Percentiles rank a stretch among this genome's conserved stretches.
Evolutionary conservation across 92 coral and sea anemone genomes (phyloP).

Genomic region (Diadumene lineata): DNA sequence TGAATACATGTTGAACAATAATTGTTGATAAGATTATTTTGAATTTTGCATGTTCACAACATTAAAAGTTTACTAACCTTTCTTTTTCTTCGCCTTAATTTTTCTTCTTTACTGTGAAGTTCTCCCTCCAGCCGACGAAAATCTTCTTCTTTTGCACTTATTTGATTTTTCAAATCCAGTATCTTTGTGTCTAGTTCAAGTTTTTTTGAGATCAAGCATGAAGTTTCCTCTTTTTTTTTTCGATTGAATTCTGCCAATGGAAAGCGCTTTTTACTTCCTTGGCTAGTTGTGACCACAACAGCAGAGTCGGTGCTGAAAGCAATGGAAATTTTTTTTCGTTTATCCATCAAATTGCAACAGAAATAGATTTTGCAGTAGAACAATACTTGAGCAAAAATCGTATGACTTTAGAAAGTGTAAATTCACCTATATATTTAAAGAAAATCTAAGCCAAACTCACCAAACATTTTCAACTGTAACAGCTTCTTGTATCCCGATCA

Average conservation of each 20-base stretch:
- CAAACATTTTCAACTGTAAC: slow-evolving; percentile 1
- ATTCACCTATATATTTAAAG: neutral
- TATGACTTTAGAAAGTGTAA: slow-evolving; percentile 36
- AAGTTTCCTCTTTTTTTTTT: slow-evolving; percentile 22
- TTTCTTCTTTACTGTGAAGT: slow-evolving; percentile 40
- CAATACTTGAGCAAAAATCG: slow-evolving; percentile 9
- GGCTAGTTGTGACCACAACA: neutral
- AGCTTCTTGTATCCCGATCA: slow-evolving; percentile 3
- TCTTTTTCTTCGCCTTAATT: slow-evolving; percentile 41
- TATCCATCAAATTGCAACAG: neutral
- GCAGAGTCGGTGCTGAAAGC: slow-evolving; percentile 18
- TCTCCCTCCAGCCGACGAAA: slow-evolving; percentile 17
- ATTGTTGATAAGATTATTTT: neutral
- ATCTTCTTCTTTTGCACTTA: slow-evolving; percentile 13
- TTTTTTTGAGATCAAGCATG: neutral
- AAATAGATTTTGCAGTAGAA: slow-evolving; percentile 14
- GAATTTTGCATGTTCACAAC: neutral
- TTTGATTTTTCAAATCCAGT: slow-evolving; percentile 14
- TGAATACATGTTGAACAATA: neutral
- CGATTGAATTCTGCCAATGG: slow-evolving; percentile 54
- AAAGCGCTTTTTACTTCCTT: slow-evolving; percentile 37
- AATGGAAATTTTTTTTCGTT: slow-evolving; percentile 20
- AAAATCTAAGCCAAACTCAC: slow-evolving; percentile 10
- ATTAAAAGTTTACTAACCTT: slow-evolving; percentile 28
- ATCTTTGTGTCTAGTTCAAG: slow-evolving; percentile 20